Evolutionary conservation across 2,888 invertebrate species (phyloP), one percentile per base, ranked within the genome.

Genomic region (Chironomus tentans): DNA sequence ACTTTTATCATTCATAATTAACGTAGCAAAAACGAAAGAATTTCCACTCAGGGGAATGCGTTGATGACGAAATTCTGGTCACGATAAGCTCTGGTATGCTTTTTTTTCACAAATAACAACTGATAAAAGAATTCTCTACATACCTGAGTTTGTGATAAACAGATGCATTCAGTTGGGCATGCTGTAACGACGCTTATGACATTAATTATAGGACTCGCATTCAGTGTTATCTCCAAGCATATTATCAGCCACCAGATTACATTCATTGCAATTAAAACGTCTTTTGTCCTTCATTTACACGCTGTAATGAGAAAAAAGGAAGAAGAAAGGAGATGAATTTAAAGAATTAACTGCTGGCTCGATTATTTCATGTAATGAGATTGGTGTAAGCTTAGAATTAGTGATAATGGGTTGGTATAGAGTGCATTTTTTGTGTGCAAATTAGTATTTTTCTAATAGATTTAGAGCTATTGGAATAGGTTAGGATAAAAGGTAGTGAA

Each of bases 71-170:
- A 38, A 38, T 38, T 38, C 38, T 38, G 38, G 38, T 38, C 38
- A 38, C 38, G 38, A 38, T 38, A 38, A 38, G 38, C 38, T 38
- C 38, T n/a, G n/a, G n/a, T n/a, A n/a, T n/a, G n/a, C n/a, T n/a
- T n/a, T n/a, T n/a, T n/a, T n/a, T n/a, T n/a, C n/a, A 5, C 28
- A 38, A 10, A 38, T 2, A 38, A 38, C 10, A 38, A 38, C 50
- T 38, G 38, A 38, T 38, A 38, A 56, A 56, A 56, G 22, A 74
- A 38, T n/a, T 24, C 62, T 81, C 81, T 85, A 38, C 38, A 38
- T 88, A 93, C 93, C 91, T 93, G 93, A 79, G 92, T 92, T 82
- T 92, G 92, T 77, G 93, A 93, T 78, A 93, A 87, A 83, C 93
- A 93, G 84, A 93, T 92, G 86, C 93, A 94, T 86, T 93, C 91